Evolutionary conservation across 2,888 invertebrate genomes (phyloP), one percentile per base, ranked within the genome.

Genomic region (Helicoverpa assulta): DNA sequence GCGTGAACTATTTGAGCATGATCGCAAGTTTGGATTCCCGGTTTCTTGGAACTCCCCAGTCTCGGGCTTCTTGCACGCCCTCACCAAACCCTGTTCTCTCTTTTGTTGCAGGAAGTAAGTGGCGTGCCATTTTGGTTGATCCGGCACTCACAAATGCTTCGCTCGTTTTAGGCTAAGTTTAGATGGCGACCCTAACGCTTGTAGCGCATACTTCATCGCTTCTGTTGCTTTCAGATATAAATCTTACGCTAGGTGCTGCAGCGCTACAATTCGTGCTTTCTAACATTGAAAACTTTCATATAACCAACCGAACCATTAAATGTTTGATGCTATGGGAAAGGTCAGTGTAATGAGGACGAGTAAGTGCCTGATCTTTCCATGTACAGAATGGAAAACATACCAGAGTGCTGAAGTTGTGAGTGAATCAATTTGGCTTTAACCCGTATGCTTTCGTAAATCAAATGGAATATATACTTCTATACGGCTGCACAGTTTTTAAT

Each of bases 81-180:
- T 92, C 93, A 94, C 94, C 92, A 90, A 93, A 80, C 87, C 94
- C 93, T 90, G 76, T 92, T 93, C 89, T 95, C 91, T 95, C 93
- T 95, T 95, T 95, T 96, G 95, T 96, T 96, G 90, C 96, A 96
- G 96, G 96, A 96, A 96, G 96, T 96, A 96, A 96, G 96, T 96
- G 94, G 90, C 92, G 93, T 94, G 94, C 91, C 93, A 90, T 93
- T 93, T 94, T 91, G 91, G 93, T 93, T 93, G 94, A 89, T 92
- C 92, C 95, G 91, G 93, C 94, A 94, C 92, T 92, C 90, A 91
- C 92, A 92, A 89, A 90, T 88, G 93, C 93, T 93, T 92, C 89
- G 91, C 90, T 94, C 91, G 88, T 89, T 89, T 82, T 94, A 94
- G 94, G 91, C 92, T 93, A 92, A 93, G 94, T 92, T 86, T 92